phyloP scores from a whole-genome alignment of 2,797 vertebrate genomes.

The Mycteria americana region DNA sequence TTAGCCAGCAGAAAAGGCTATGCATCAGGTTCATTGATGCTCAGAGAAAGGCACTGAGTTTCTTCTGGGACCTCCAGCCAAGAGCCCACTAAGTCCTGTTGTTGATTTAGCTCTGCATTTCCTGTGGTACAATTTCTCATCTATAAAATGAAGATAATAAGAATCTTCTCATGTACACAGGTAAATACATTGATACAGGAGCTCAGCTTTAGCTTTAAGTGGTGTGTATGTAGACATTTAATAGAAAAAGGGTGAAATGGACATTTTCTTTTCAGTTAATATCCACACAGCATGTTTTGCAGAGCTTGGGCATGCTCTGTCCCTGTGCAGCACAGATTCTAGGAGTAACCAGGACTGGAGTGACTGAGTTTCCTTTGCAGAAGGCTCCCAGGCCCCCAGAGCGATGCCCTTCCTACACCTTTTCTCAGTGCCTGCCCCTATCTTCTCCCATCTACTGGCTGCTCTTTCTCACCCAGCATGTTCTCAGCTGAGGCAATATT shows the following conservation, averaged over 20 bases:
- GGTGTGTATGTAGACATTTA: neutral
- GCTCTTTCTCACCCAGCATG: neutral
- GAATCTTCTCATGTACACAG: neutral
- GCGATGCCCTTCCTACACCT: fast-evolving
- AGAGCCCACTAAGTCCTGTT: neutral
- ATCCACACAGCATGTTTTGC: neutral
- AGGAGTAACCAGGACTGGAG: neutral
- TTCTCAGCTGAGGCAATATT: neutral
- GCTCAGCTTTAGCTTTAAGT: neutral
- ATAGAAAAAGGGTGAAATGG: neutral
- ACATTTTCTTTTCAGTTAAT: neutral
- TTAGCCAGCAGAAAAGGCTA: neutral
- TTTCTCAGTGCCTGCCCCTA: neutral
- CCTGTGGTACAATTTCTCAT: neutral
- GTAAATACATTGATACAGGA: neutral
- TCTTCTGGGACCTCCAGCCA: neutral
- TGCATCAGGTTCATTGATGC: fast-evolving
- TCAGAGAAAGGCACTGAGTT: neutral
- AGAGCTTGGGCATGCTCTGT: neutral
- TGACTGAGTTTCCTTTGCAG: neutral
- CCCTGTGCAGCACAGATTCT: neutral
- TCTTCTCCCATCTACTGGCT: neutral
- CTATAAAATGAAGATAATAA: neutral
- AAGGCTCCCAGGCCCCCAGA: neutral
- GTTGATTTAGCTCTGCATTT: neutral